Conservation (phyloP, 2,888 invertebrate genomes). For the Dione juno region DNA sequence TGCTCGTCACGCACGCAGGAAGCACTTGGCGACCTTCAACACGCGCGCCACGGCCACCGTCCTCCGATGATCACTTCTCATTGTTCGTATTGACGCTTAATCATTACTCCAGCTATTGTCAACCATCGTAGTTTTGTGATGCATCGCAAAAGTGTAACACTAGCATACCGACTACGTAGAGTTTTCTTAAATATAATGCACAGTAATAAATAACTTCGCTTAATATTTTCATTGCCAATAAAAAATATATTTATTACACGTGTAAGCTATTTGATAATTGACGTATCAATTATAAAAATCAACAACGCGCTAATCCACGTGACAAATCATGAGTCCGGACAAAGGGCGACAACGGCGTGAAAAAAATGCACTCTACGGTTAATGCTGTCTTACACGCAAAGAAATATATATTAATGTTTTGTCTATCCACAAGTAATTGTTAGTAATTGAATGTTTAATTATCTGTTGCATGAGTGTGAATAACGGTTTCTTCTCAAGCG, state of each 20-base stretch:
- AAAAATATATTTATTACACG: slow-evolving; percentile 52
- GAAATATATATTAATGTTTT: slow-evolving; percentile 78
- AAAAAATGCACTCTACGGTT: slow-evolving; percentile 74
- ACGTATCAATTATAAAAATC: slow-evolving; percentile 66
- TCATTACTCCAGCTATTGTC: slow-evolving; percentile 37
- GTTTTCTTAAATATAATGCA: not conserved
- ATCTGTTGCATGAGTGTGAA: slow-evolving; percentile 55
- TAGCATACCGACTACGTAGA: not conserved
- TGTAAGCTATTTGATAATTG: slow-evolving; percentile 62
- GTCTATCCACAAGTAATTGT: slow-evolving; percentile 74
- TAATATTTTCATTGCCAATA: not conserved
- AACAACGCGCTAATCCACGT: slow-evolving; percentile 68
- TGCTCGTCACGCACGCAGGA: slow-evolving; percentile 82
- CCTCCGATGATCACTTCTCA: slow-evolving; percentile 60
- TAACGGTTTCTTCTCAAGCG: slow-evolving; percentile 44
- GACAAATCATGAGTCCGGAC: slow-evolving; percentile 69
- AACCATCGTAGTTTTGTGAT: slow-evolving; percentile 35
- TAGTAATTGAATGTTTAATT: slow-evolving; percentile 69
- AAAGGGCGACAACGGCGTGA: slow-evolving; percentile 61
- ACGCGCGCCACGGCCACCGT: slow-evolving; percentile 73
- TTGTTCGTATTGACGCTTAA: slow-evolving; percentile 58
- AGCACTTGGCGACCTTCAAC: slow-evolving; percentile 74
- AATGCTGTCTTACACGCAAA: slow-evolving; percentile 77
- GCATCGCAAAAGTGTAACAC: not conserved
- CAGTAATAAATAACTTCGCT: not conserved